Conservation (phyloP, 2,797 vertebrate genomes). For the Myripristis murdjan region DNA sequence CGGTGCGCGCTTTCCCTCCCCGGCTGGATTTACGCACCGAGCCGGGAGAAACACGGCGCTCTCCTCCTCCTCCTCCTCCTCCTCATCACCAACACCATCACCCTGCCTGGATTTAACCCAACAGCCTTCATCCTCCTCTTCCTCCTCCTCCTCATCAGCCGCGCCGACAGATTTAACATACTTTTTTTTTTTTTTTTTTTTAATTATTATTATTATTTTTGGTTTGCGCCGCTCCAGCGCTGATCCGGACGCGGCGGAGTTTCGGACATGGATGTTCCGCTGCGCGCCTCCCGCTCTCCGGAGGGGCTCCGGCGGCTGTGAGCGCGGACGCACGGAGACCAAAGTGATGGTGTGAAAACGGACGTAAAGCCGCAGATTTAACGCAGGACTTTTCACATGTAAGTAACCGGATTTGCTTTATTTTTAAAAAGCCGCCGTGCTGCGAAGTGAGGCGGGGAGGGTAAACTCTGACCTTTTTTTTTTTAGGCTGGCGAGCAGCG, state of each 20-base stretch:
- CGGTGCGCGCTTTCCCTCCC: constrained; percentile 43
- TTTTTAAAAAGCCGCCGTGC: not conserved
- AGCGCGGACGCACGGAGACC: constrained; percentile 26
- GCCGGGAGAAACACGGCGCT: constrained; percentile 28
- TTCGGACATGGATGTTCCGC: constrained; percentile 43
- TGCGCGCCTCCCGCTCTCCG: constrained; percentile 38
- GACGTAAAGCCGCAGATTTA: too few relatives aligned
- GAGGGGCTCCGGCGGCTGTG: constrained; percentile 41
- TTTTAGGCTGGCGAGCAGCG: too few relatives aligned
- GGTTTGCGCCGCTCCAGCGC: too few relatives aligned
- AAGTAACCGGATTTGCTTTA: constrained; percentile 31
- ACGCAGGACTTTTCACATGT: constrained; percentile 74
- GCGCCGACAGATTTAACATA: constrained; percentile 1
- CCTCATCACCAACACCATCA: too few relatives aligned
- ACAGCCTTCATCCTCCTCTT: not conserved
- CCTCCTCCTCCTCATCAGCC: not conserved
- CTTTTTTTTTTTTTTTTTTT: not conserved
- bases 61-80: too few relatives aligned
- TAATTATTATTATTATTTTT: too few relatives aligned
- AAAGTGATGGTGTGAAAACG: constrained; percentile 50
- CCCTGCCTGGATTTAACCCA: constrained; percentile 44
- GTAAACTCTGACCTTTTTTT: constrained; percentile 60
- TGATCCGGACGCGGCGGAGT: constrained; percentile 2
- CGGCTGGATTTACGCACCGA: constrained; percentile 37
- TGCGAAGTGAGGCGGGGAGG: too few relatives aligned